Conservation (phyloP, 2,113 vertebrate genomes). For the Athene noctua region DNA sequence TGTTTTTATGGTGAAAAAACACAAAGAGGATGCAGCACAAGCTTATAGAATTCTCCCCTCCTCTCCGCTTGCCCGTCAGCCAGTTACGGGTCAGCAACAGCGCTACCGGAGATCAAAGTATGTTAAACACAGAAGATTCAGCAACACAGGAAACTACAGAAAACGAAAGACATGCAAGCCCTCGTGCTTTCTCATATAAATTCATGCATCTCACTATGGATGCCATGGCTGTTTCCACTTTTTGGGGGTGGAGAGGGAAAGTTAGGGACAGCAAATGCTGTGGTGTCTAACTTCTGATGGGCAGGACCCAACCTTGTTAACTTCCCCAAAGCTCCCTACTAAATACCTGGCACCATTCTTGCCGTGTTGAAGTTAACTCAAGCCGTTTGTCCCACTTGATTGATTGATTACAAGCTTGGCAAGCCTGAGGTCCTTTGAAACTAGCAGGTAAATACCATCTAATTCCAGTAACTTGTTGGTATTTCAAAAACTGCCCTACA, state of each 20-base stretch:
- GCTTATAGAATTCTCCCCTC: not conserved
- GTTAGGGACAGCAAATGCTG: not conserved
- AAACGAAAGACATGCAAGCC: not conserved
- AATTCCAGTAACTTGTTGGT: not conserved
- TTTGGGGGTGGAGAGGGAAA: not conserved
- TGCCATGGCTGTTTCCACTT: rapidly evolving
- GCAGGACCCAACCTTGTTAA: not conserved
- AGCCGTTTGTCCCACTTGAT: rapidly evolving
- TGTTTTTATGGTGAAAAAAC: not conserved
- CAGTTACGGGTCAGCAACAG: not conserved
- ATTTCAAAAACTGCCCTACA: not conserved
- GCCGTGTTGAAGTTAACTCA: not conserved
- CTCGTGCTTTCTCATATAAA: not conserved
- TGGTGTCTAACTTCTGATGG: not conserved
- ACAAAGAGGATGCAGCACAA: not conserved
- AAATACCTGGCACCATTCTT: not conserved
- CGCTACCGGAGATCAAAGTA: not conserved
- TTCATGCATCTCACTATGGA: not conserved
- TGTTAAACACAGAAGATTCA: not conserved
- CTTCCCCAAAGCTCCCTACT: not conserved
- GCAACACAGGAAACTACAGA: not conserved
- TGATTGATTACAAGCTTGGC: rapidly evolving
- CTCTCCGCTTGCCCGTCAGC: not conserved
- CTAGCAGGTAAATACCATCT: not conserved
- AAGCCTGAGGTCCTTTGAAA: not conserved